Evolutionary conservation across 2,888 invertebrate genomes (phyloP), one percentile per base, ranked within the genome.

Genomic region (Protophormia terraenovae): DNA sequence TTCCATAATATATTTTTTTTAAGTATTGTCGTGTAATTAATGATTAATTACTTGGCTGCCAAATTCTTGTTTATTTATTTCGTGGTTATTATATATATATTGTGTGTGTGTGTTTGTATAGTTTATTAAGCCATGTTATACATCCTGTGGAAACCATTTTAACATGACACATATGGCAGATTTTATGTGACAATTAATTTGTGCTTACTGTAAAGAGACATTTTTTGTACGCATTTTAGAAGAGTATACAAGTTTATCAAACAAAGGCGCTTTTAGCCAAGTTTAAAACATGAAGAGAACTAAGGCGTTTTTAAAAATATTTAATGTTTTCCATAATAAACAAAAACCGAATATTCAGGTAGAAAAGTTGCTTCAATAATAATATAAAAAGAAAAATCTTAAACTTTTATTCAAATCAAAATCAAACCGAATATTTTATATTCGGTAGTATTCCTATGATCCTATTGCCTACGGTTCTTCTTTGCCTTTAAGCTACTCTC

Each of bases 11-110:
- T 58, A 19, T 35, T 5, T 45, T 55, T 32, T 72, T 47, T 58
- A n/a, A n/a, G n/a, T 69, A 81, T 67, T 77, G 75, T 73, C 55
- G 69, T 78, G 78, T 78, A 75, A 85, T 75, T 82, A 82, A 71
- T 78, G 82, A 82, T 71, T 82, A 85, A 85, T 82, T 85, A 82
- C 69, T 64, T 71, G 47, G 78, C 78, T 82, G 82, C 78, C 85
- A 64, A 78, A 85, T 85, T 82, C 82, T 64, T 82, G 69, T 75
- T 71, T 24, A 55, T 85, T 72, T 47, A 35, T 53, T 58, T 22
- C 2, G 50, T 64, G 3, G 16, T 55, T 66, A 38, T 66, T 62
- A 0, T 64, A n/a, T n/a, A n/a, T n/a, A n/a, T 53, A 10, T 50
- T 64, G 12, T 8, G 12, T 7, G 16, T 64, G 19, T 5, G 5